A percentile compares a stretch with the other conserved stretches of the same genome.
Evolutionary conservation across 2,113 vertebrate genomes (phyloP).

Genomic region (Mohoua ochrocephala): DNA sequence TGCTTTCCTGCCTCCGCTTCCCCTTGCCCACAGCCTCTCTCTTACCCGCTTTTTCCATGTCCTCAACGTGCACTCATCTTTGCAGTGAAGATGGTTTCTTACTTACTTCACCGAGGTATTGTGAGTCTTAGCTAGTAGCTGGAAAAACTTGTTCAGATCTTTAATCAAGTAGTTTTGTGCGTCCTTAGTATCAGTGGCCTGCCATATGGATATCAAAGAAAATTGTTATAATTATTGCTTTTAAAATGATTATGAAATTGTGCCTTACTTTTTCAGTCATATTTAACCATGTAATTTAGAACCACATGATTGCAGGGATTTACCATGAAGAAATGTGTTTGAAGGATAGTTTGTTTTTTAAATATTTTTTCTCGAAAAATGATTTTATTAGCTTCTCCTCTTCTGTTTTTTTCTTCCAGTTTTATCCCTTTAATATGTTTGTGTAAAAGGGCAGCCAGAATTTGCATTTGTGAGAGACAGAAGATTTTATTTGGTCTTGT

Average conservation of each 20-base stretch:
- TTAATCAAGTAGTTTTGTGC: constrained; percentile 15
- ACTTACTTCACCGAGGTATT: background rate
- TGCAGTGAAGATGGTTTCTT: background rate
- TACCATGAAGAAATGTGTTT: constrained; percentile 51
- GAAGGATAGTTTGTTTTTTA: constrained; percentile 42
- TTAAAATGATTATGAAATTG: constrained; percentile 58
- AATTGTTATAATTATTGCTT: constrained; percentile 59
- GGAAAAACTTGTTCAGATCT: constrained; percentile 40
- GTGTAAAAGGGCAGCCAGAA: constrained; percentile 38
- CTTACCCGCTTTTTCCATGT: background rate
- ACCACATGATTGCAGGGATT: constrained; percentile 55
- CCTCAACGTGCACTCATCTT: background rate
- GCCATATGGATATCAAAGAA: constrained; percentile 48
- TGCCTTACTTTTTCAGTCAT: constrained; percentile 61
- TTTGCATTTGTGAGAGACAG: constrained; percentile 36
- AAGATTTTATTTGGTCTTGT: constrained; percentile 33
- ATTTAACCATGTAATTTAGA: constrained; percentile 60
- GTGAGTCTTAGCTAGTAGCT: background rate
- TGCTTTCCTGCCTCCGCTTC: background rate
- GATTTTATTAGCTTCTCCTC: background rate
- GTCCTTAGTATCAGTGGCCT: constrained; percentile 38
- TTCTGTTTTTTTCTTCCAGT: background rate
- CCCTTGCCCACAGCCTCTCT: background rate
- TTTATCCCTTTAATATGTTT: constrained; percentile 54
- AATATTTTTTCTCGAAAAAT: background rate